Evolutionary conservation across 2,888 invertebrate species (phyloP).

Genomic region (Drosophila flavopinicola): DNA sequence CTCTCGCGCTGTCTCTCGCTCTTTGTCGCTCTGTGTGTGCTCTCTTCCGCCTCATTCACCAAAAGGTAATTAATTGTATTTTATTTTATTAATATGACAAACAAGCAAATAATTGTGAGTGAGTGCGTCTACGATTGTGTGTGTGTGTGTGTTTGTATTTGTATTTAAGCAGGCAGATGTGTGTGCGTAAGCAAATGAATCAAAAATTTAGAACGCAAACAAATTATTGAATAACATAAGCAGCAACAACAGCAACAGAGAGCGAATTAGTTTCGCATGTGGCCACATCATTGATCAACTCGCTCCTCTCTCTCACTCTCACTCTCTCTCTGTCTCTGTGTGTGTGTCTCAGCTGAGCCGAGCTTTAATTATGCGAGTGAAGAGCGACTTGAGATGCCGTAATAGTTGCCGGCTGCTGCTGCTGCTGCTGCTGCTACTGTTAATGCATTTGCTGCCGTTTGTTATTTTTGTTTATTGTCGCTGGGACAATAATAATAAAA

Average conservation of each 20-base stretch:
- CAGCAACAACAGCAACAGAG: slow-evolving; percentile 16
- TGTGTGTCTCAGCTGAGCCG: slow-evolving; percentile 36
- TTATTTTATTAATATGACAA: slow-evolving; percentile 71
- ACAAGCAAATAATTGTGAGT: slow-evolving; percentile 49
- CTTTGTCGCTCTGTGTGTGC: neutral
- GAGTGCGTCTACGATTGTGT: slow-evolving; percentile 7
- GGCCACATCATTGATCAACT: slow-evolving; percentile 15
- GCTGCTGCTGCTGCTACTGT: neutral
- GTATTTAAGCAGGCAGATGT: slow-evolving; percentile 2
- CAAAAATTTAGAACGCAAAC: slow-evolving; percentile 68
- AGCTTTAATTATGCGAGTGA: slow-evolving; percentile 26
- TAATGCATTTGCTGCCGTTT: slow-evolving; percentile 4
- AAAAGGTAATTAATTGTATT: slow-evolving; percentile 70
- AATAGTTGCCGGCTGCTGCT: slow-evolving; percentile 36
- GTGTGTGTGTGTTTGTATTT: slow-evolving; percentile 1
- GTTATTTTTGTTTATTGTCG: slow-evolving; percentile 26
- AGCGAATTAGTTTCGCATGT: neutral
- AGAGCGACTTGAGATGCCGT: slow-evolving; percentile 41
- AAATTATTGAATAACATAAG: slow-evolving; percentile 59
- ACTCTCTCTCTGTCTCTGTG: no score
- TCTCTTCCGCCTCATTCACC: slow-evolving; percentile 12
- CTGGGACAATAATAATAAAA: slow-evolving; percentile 45
- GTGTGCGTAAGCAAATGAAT: slow-evolving; percentile 62
- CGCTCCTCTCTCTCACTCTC: slow-evolving; percentile 2
- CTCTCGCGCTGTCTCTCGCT: slow-evolving; percentile 10